A percentile compares a stretch with the other conserved stretches of the same genome.
Conservation (phyloP, 2,888 invertebrate genomes). For the Drosophila maculinotata region DNA sequence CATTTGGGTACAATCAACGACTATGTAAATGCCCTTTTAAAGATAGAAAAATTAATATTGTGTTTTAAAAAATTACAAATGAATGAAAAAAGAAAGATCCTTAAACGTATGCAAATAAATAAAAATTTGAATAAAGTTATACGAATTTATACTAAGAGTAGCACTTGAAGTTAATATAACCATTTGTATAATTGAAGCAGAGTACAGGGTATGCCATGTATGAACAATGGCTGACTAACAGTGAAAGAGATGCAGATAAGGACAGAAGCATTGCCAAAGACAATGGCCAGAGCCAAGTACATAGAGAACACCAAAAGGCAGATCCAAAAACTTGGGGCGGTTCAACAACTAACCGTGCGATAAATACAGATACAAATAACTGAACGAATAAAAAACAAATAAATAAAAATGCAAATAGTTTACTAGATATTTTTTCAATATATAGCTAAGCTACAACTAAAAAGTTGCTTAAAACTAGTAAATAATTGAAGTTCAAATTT, state of each 20-base stretch:
- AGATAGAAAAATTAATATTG: too few species aligned
- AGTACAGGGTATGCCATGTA: conserved; percentile 57
- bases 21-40: conserved; percentile 30
- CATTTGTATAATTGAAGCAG: conserved; percentile 3
- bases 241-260: conserved; percentile 48
- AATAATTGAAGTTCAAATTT: too few species aligned
- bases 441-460: too few species aligned
- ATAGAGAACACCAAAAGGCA: conserved; percentile 39
- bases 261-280: conserved; percentile 65
- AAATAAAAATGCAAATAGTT: too few species aligned
- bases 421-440: too few species aligned
- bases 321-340: conserved; percentile 38
- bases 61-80: neutral
- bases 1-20: neutral
- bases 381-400: neutral
- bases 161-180: conserved; percentile 7
- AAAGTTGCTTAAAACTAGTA: too few species aligned
- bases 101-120: too few species aligned
- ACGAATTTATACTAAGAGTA: too few species aligned
- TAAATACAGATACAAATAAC: too few species aligned
- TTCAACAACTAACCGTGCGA: neutral
- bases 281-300: conserved; percentile 68
- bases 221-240: conserved; percentile 68
- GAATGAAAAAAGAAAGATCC: too few species aligned
- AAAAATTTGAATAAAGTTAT: too few species aligned